Base-by-base conservation (phyloP, 2,888 invertebrate genomes). In the Drosophila putrida region DNA sequence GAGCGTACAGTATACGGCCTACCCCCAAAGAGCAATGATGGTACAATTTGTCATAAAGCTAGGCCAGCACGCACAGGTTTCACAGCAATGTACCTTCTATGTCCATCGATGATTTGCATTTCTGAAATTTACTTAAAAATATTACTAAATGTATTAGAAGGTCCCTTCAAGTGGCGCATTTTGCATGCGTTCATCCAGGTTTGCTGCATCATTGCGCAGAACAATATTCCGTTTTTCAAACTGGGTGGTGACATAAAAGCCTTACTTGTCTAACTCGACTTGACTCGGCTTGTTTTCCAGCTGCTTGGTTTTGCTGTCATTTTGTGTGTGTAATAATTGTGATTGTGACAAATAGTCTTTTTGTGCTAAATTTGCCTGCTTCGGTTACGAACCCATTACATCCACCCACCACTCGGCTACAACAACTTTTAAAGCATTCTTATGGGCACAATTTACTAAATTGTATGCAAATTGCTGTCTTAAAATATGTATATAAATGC, bases 101-200 rank as follows among this genome's bases (percentile, higher is more conserved):
- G 51, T 53, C 28, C 46, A 20, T 79, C 71, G 65, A 89, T 88
- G 86, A 86, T 86, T 86, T 88, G 86, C 86, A 89, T 88, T 88
- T 89, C 69, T 58, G 64, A 89, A 85, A 89, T 88, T 82, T 85
- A 75, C 74, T 80, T 72, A 80, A 87, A 88, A 89, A 78, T 85
- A 85, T 89, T 85, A 76, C 82, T 88, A 78, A 78, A 82, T 75
- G 60, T 69, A 54, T 41, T 41, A 35, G 33, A 25, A 13, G 54
- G 49, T 57, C 9, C 9, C 35, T 46, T 39, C 75, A 79, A 71
- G 69, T 68, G 65, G 49, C 43, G 51, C 27, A 49, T 47, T 31
- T 39, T 51, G 70, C 68, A 63, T 46, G 53, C 64, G 78, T 55
- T 43, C 25, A 28, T 13, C 9, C 66, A 68, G 57, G 63, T 63